These are phyloP conservation scores for Tragelaphus imberbis DNA, from an alignment of 2,113 vertebrate species.

Conservation along the genomic window DNA sequence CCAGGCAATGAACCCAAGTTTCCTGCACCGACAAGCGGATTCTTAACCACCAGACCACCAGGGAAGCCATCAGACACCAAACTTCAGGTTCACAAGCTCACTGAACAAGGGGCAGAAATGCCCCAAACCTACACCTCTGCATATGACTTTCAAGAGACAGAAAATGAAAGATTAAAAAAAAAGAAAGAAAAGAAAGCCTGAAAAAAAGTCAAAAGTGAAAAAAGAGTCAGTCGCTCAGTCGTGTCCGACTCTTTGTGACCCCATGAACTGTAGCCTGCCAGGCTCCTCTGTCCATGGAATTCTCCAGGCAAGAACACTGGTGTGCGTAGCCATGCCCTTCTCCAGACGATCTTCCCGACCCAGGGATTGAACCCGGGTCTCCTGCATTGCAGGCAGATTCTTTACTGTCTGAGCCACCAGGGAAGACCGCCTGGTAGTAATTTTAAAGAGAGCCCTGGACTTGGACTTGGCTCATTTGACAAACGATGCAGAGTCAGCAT, in stretches of 20 bases:
- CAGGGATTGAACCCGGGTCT: neutral
- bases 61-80: neutral
- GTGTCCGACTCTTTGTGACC: neutral
- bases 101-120: neutral
- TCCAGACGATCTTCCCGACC: neutral
- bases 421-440: neutral
- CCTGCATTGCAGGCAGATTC: neutral
- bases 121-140: neutral
- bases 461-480: rapidly evolving
- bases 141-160: neutral
- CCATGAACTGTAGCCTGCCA: neutral
- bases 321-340: neutral
- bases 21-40: neutral
- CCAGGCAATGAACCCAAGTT: neutral
- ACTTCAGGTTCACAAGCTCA: neutral
- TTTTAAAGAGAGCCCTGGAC: neutral
- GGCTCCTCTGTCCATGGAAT: neutral
- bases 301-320: neutral
- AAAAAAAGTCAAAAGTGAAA: neutral
- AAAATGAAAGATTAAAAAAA: neutral
- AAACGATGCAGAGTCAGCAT: neutral
- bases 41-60: neutral
- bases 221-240: rapidly evolving
- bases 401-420: neutral
- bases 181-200: neutral